Percentiles rank a stretch among this genome's conserved stretches.
Evolutionary conservation across 1,140 invertebrate species (phyloP).

Genomic region (Zaprionus kolodkinae): DNA sequence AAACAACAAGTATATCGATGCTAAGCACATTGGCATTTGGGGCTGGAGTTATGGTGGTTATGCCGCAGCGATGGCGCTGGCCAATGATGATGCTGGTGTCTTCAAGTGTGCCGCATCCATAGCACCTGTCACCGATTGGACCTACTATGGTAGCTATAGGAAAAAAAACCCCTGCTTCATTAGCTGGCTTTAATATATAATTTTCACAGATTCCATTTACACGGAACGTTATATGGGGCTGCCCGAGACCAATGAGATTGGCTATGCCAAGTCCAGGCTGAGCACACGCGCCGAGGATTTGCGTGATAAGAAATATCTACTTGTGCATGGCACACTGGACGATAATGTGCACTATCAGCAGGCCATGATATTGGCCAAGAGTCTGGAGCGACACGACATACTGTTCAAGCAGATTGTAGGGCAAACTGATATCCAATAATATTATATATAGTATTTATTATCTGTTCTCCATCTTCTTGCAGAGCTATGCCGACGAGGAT

Average conservation of each 20-base stretch:
- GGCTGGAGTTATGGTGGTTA: constrained; percentile 98
- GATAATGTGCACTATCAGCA: constrained; percentile 99
- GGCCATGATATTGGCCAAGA: constrained; percentile 94
- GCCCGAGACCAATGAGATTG: constrained; percentile 90
- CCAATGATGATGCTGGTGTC: constrained; percentile 88
- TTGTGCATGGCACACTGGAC: constrained; percentile 96
- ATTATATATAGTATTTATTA: not conserved
- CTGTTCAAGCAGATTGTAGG: constrained; percentile 95
- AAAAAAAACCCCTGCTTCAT: too few relatives aligned
- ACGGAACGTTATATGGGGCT: constrained; percentile 97
- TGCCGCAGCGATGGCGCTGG: constrained; percentile 92
- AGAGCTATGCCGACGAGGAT: constrained; percentile 97
- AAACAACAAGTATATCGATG: constrained; percentile 89
- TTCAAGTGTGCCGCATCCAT: constrained; percentile 97
- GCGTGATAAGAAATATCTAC: constrained; percentile 91
- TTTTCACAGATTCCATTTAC: constrained; percentile 98
- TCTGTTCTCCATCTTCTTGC: constrained; percentile 84
- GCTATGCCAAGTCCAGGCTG: constrained; percentile 92
- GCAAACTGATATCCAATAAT: not conserved
- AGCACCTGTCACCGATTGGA: constrained; percentile 95
- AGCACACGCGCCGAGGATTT: constrained; percentile 88
- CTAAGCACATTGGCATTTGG: constrained; percentile 89
- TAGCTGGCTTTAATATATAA: too few relatives aligned
- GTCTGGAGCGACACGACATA: constrained; percentile 93
- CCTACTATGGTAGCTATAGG: constrained; percentile 90